Base-by-base conservation (phyloP, 1,140 invertebrate species). In the Mya arenaria region DNA sequence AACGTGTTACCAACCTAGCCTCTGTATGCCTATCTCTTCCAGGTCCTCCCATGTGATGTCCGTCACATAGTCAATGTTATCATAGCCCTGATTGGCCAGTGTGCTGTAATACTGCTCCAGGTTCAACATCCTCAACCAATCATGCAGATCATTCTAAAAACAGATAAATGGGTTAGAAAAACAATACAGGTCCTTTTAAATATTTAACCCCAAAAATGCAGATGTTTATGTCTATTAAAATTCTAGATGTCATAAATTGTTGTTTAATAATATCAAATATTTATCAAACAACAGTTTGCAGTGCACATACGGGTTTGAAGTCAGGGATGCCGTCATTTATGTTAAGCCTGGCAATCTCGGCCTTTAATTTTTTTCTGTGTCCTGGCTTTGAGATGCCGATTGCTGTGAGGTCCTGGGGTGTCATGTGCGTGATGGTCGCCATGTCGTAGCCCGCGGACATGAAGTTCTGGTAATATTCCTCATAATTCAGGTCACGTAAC, bases 31-130 rank as follows among this genome's bases (percentile, higher is more conserved):
- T 92, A 99, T 98, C 89, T 99, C 99, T 94, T 99, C 99, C 85
- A 99, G 95, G 94, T 99, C 99, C 94, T 99, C 99, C 98, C 98
- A 99, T 80, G 97, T 97, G 48, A 99, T 95, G 89, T 99, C 97
- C 44, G 97, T 97, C 62, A 95, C 92, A 62, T 94, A 91, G 87
- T 98, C 96, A 58, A 99, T 97, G 25, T 96, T 97, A 84, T 96
- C 95, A 94, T 99, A 99, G 69, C 98, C 98, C 93, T 99, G 98
- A 84, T 96, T 96, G 84, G 96, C 95, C 60, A 99, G 94, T 55
- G 96, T 96, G 34, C 96, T 95, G 28, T 96, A 95, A 92, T 99
- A 99, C 92, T 99, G 97, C 89, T 98, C 97, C 65, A 99, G 94
- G 84, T 97, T 94, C 69, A 99, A 93, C 84, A 99, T 93, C 87